These are phyloP conservation scores for Rhagoletis pomonella DNA, from an alignment of 1,140 invertebrate species.

Conservation along the genomic window DNA sequence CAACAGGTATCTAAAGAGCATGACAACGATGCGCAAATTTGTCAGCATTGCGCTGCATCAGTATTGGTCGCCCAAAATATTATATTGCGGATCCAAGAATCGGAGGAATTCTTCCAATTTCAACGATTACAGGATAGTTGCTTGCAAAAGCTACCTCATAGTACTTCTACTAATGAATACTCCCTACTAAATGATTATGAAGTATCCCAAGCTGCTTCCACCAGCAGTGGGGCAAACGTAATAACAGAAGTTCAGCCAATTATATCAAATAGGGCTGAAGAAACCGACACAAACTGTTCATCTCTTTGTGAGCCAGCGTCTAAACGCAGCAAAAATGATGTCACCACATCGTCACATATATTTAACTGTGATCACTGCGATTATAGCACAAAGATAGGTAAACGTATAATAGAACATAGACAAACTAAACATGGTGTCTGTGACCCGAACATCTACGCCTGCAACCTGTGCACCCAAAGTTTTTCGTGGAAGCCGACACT, in stretches of 20 bases:
- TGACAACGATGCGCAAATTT: slow-evolving; percentile 17
- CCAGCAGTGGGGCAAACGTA: background rate
- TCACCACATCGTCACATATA: background rate
- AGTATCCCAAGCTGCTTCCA: background rate
- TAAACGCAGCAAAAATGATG: background rate
- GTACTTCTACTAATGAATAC: background rate
- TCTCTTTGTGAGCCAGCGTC: background rate
- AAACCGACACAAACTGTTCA: too few relatives aligned
- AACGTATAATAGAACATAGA: slow-evolving; percentile 35
- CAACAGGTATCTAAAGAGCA: background rate
- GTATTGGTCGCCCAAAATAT: slow-evolving; percentile 25
- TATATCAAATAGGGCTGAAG: background rate
- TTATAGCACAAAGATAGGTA: slow-evolving; percentile 27
- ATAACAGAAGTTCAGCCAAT: background rate
- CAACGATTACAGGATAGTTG: background rate
- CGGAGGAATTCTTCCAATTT: slow-evolving; percentile 13
- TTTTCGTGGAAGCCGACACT: slow-evolving; percentile 47
- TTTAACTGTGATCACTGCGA: slow-evolving; percentile 30
- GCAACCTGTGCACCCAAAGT: background rate
- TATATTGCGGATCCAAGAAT: slow-evolving; percentile 35
- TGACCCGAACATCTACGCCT: slow-evolving; percentile 41
- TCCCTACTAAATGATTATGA: background rate
- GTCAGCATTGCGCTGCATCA: background rate
- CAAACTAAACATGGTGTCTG: background rate
- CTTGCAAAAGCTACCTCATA: background rate